Evolutionary conservation across 2,797 vertebrate genomes (phyloP), one percentile per base, ranked within the genome.

Genomic region (Bradypus variegatus): DNA sequence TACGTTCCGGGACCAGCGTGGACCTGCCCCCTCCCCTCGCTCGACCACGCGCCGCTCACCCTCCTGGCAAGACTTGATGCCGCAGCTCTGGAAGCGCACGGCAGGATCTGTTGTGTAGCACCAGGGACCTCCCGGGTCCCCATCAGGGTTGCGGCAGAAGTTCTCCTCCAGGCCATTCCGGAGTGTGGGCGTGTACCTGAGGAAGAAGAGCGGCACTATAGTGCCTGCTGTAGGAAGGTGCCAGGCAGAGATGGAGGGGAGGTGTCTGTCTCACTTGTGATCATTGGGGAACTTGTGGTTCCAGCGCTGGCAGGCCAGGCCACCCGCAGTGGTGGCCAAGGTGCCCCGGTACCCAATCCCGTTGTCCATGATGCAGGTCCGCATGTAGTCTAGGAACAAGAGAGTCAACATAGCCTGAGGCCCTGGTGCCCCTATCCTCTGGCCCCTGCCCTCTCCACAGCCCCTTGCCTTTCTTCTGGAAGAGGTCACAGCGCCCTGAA

Each of bases 71-170:
- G 98, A 98, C 80, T 98, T 98, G 95, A 99, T 98, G 90, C 98
- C 98, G 0, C 99, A 99, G 96, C 97, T 98, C 96, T 99, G 98
- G 55, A 98, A 98, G 77, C 99, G 98, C 60, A 98, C 83, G 4
- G 97, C 97, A 0, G 98, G 97, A 95, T 99, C 98, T 0, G 97
- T 96, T 0, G 99, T 99, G 96, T 99, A 99, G 95, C 99, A 99
- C 99, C 99, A 99, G 0, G 99, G 99, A 16, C 99, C 99, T 13
- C 97, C 96, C 0, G 96, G 96, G 95, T 99, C 99, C 8, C 89
- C 96, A 16, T 99, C 99, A 0, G 99, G 99, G 93, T 99, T 99
- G 86, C 99, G 98, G 96, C 99, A 99, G 96, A 98, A 99, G 95
- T 99, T 99, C 92, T 98, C 95, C 97, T 99, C 99, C 96, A 99